Evolutionary conservation across 2,888 invertebrate species (phyloP).

Genomic region (Leptopilina drosophilae): DNA sequence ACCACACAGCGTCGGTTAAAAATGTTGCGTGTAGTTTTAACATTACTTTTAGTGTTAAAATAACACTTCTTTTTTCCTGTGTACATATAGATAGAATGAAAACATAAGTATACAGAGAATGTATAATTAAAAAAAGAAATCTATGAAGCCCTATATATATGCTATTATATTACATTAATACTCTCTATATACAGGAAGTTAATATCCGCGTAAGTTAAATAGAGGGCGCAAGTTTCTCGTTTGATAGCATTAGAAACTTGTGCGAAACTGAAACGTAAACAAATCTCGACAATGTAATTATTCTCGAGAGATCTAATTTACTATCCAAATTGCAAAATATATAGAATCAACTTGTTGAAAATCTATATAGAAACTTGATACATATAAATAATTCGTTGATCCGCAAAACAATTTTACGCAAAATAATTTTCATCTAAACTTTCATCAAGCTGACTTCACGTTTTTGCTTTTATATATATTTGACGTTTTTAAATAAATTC

Average conservation of each 20-base stretch:
- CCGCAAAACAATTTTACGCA: no score
- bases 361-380: slow-evolving; percentile 10
- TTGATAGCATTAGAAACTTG: slow-evolving; percentile 20
- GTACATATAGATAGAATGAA: no score
- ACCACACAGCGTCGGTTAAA: no score
- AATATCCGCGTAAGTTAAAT: slow-evolving; percentile 24
- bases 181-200: not conserved
- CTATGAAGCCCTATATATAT: not conserved
- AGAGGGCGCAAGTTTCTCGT: not conserved
- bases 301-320: slow-evolving; percentile 27
- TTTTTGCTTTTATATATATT: no score
- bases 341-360: not conserved
- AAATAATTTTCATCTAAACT: not conserved
- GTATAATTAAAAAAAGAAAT: not conserved
- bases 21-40: no score
- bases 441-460: no score
- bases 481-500: no score
- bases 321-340: slow-evolving; percentile 23
- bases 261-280: slow-evolving; percentile 36
- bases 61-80: no score
- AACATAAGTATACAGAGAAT: no score
- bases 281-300: slow-evolving; percentile 27
- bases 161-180: not conserved
- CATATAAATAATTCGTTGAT: not conserved
- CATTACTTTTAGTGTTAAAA: no score